Evolutionary conservation across 2,113 vertebrate species (phyloP).

Genomic region (Mormyrus iriodes): DNA sequence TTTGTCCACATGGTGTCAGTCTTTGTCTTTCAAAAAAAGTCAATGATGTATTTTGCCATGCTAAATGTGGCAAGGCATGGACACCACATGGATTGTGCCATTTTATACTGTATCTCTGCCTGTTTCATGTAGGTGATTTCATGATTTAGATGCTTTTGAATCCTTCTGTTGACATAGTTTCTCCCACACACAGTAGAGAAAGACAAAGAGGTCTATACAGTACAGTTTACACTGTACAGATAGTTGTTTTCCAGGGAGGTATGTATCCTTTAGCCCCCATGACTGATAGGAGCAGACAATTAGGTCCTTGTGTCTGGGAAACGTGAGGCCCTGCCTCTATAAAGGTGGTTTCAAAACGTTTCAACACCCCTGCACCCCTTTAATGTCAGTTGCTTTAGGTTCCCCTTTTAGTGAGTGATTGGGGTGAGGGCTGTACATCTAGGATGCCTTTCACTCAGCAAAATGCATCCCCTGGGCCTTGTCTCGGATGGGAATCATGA

Average conservation of each 20-base stretch:
- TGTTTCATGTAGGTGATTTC: constrained; percentile 35
- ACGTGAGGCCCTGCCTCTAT: constrained; percentile 14
- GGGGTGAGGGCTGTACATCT: background rate
- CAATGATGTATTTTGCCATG: background rate
- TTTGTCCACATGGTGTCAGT: constrained; percentile 56
- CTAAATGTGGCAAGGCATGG: background rate
- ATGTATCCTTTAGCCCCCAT: constrained; percentile 31
- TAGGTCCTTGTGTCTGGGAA: constrained; percentile 28
- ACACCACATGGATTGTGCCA: background rate
- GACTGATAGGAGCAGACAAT: constrained; percentile 48
- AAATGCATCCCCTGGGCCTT: background rate
- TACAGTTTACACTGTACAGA: constrained; percentile 16
- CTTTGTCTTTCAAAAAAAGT: constrained; percentile 40
- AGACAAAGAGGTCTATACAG: constrained; percentile 26
- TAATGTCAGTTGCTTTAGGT: background rate
- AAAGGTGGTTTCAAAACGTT: background rate
- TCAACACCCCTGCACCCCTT: background rate
- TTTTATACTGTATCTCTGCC: constrained; percentile 23
- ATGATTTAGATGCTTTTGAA: constrained; percentile 22
- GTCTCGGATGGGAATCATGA: background rate
- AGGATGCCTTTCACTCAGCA: background rate
- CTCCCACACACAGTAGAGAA: constrained; percentile 10
- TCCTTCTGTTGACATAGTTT: constrained; percentile 18
- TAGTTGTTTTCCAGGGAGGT: constrained; percentile 28
- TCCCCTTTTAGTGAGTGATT: background rate